Evolutionary conservation across 1,140 invertebrate genomes (phyloP).

Genomic region (Akabosia matsudoensis): DNA sequence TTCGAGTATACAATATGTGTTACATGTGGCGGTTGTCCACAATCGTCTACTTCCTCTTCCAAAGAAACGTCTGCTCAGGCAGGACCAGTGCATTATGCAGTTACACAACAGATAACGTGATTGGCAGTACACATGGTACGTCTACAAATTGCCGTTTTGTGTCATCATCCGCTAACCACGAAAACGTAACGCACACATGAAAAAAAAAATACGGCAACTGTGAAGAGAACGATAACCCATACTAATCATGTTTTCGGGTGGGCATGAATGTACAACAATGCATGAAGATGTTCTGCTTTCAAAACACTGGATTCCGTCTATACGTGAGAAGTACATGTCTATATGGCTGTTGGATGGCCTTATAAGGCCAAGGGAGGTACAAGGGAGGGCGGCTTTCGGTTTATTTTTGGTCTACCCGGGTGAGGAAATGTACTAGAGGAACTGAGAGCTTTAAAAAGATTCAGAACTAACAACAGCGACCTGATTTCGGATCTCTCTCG

Average conservation of each 20-base stretch:
- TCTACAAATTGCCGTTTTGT: no score
- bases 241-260: no score
- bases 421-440: constrained; percentile 39
- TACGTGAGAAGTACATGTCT: constrained; percentile 26
- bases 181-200: no score
- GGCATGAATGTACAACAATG: neutral
- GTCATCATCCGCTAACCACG: no score
- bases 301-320: neutral
- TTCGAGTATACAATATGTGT: no score
- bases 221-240: no score
- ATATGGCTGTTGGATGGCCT: constrained; percentile 45
- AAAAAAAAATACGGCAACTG: neutral
- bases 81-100: no score
- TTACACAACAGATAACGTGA: no score
- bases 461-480: constrained; percentile 33
- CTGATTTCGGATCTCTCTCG: constrained; percentile 45
- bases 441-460: constrained; percentile 41
- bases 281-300: neutral
- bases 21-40: no score
- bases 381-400: constrained; percentile 42
- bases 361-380: constrained; percentile 47
- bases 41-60: no score
- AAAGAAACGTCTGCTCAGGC: no score
- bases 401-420: constrained; percentile 47
- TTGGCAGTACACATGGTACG: no score